phyloP scores from a whole-genome alignment of 2,113 vertebrate genomes.

The Calyptomena viridis region DNA sequence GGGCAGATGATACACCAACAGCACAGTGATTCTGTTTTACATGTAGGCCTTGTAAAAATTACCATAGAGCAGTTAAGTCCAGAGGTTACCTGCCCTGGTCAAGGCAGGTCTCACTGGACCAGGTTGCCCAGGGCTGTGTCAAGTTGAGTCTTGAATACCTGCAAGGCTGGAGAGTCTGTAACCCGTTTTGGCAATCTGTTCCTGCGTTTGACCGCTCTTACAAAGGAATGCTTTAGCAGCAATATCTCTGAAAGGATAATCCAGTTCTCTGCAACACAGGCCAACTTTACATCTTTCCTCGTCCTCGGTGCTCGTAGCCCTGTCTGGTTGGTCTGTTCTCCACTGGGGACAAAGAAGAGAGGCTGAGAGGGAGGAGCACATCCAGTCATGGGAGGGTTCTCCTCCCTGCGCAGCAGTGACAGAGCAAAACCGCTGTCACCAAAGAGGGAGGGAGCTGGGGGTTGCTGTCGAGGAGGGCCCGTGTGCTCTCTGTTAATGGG shows the following conservation, averaged over 20 bases:
- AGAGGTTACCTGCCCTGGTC: neutral
- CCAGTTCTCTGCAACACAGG: neutral
- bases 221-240: rapidly evolving
- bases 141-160: neutral
- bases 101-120: neutral
- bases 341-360: neutral
- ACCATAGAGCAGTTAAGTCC: neutral
- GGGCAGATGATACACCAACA: neutral
- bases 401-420: neutral
- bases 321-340: neutral
- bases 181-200: neutral
- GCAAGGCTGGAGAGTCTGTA: neutral
- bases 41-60: neutral
- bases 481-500: neutral
- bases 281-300: rapidly evolving
- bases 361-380: neutral
- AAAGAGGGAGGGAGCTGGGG: neutral
- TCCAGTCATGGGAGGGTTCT: neutral
- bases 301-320: neutral
- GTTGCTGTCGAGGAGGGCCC: neutral
- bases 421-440: neutral
- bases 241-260: neutral
- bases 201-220: neutral
- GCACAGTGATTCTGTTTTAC: neutral
- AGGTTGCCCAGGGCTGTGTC: neutral